phyloP scores from a whole-genome alignment of 2,888 invertebrate species.

The Eilema griseolum region DNA sequence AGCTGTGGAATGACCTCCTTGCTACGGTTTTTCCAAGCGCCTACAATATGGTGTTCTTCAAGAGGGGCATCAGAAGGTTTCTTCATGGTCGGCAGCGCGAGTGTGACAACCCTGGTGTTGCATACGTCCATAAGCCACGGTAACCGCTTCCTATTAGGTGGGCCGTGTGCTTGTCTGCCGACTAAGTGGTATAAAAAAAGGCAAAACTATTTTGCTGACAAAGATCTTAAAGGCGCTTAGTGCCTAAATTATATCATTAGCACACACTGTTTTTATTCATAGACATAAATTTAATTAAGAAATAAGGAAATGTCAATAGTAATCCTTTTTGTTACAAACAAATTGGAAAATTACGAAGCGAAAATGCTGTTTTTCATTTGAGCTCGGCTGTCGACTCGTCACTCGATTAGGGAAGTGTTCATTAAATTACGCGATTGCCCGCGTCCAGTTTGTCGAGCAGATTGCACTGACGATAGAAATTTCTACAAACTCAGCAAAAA shows the following conservation, averaged over 20 bases:
- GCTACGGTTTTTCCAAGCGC: too few relatives aligned
- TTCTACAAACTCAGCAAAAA: conserved; percentile 66
- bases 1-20: too few relatives aligned
- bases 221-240: neutral
- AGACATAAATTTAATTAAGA: conserved; percentile 20
- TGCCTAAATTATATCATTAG: neutral
- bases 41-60: too few relatives aligned
- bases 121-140: too few relatives aligned
- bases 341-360: conserved; percentile 55
- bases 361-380: conserved; percentile 68
- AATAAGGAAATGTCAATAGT: conserved; percentile 38
- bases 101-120: too few relatives aligned
- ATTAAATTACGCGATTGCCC: conserved; percentile 82
- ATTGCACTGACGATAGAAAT: conserved; percentile 72
- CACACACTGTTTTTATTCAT: neutral
- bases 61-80: too few relatives aligned
- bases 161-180: too few relatives aligned
- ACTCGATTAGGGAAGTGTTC: conserved; percentile 82
- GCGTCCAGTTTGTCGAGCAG: conserved; percentile 74
- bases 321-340: conserved; percentile 36
- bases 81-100: too few relatives aligned
- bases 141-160: too few relatives aligned
- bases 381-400: conserved; percentile 66
- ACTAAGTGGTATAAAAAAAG: too few relatives aligned
- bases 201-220: too few relatives aligned